phyloP scores from a whole-genome alignment of 2,888 invertebrate species.

The Chalcis sispes region DNA sequence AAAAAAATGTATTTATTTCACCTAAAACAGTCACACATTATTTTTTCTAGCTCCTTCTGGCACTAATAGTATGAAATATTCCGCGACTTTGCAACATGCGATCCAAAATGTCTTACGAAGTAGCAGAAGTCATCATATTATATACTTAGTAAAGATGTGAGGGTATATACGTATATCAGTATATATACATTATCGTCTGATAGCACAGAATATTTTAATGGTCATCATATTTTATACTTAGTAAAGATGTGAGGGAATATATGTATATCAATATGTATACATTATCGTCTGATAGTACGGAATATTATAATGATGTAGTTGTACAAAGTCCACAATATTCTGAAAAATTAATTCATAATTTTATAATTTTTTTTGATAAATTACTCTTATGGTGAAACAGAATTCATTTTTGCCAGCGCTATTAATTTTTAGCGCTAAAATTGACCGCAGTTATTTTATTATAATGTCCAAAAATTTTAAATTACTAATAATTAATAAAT shows the following conservation, averaged over 20 bases:
- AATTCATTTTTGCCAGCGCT: neutral
- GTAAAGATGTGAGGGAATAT: neutral
- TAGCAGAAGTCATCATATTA: conserved; percentile 13
- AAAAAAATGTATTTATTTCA: conserved; percentile 4
- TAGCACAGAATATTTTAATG: no score
- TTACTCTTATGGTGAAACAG: conserved; percentile 1
- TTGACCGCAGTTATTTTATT: neutral
- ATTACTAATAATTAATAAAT: no score
- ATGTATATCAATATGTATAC: no score
- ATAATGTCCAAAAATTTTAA: no score
- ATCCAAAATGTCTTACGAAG: conserved; percentile 18
- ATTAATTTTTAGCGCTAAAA: neutral
- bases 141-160: neutral
- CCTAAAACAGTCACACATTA: conserved; percentile 7
- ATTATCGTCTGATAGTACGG: neutral
- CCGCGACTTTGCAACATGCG: neutral
- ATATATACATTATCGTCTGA: neutral
- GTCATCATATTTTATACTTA: neutral
- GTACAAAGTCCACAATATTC: neutral
- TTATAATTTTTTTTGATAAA: neutral
- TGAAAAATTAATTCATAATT: neutral
- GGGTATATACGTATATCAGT: neutral
- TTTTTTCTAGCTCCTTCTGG: neutral
- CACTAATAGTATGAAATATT: neutral
- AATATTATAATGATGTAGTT: no score